These are phyloP conservation scores for Drosophila parthenogenetica DNA, from an alignment of 2,888 invertebrate species.

Conservation along the genomic window DNA sequence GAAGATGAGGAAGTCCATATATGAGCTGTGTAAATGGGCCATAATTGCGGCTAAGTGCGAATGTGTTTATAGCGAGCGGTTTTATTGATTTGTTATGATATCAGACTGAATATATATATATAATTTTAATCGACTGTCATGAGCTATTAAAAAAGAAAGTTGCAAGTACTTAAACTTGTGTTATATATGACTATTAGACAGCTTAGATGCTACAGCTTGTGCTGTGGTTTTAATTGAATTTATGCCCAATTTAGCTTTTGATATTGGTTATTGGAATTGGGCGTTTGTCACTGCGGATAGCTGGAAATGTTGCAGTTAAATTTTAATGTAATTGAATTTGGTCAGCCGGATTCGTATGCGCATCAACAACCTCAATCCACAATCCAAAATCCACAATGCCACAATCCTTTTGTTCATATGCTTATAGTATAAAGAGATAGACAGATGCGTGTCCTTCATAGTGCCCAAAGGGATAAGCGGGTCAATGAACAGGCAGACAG, in stretches of 20 bases:
- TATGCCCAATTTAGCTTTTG: background rate
- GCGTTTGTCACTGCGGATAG: constrained; percentile 40
- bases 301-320: constrained; percentile 33
- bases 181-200: too few relatives aligned
- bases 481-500: constrained; percentile 56
- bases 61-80: constrained; percentile 32
- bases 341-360: constrained; percentile 35
- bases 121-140: constrained; percentile 4
- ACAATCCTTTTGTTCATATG: constrained; percentile 55
- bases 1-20: constrained; percentile 52
- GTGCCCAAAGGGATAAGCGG: constrained; percentile 57
- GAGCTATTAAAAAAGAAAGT: too few relatives aligned
- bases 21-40: constrained; percentile 30
- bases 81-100: constrained; percentile 34
- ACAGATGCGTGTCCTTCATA: constrained; percentile 54
- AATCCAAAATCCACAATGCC: constrained; percentile 7
- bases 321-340: constrained; percentile 56
- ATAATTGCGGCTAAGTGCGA: constrained; percentile 22
- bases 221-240: constrained; percentile 38
- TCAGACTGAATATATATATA: constrained; percentile 16
- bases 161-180: too few relatives aligned
- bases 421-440: constrained; percentile 26
- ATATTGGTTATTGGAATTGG: constrained; percentile 30
- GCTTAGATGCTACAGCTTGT: background rate
- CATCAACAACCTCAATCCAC: constrained; percentile 40